Percentiles rank a stretch among this genome's conserved stretches.
Evolutionary conservation across 2,888 invertebrate genomes (phyloP).

Genomic region (Leucania comma): DNA sequence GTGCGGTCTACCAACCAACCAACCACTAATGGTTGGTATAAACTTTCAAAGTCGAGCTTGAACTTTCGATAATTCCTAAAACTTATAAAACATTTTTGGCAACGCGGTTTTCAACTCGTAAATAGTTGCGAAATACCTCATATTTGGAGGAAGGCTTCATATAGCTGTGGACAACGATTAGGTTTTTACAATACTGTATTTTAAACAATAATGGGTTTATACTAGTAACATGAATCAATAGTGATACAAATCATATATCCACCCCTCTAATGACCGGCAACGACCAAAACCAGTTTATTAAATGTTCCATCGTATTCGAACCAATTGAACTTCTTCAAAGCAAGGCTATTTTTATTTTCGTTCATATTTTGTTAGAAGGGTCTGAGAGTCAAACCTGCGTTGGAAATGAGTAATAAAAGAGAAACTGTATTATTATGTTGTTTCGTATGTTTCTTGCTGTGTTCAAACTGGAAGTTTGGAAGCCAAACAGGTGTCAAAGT

Average conservation of each 20-base stretch:
- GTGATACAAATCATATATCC: slow-evolving; percentile 18
- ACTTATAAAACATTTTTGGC: background rate
- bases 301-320: slow-evolving; percentile 26
- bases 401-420: slow-evolving; percentile 1
- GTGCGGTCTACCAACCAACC: background rate
- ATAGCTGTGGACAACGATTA: background rate
- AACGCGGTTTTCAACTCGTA: background rate
- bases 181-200: background rate
- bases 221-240: slow-evolving; percentile 16
- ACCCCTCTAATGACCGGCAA: slow-evolving; percentile 7
- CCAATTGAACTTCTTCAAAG: slow-evolving; percentile 25
- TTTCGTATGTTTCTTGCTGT: slow-evolving; percentile 1
- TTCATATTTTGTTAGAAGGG: slow-evolving; percentile 18
- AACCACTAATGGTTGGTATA: background rate
- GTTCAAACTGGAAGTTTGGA: background rate
- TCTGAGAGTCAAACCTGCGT: background rate
- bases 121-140: background rate
- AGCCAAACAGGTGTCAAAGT: slow-evolving; percentile 15
- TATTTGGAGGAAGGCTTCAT: background rate
- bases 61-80: background rate
- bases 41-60: background rate
- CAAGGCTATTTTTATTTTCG: slow-evolving; percentile 15
- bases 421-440: slow-evolving; percentile 1
- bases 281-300: slow-evolving; percentile 15
- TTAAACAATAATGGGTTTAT: background rate